These are phyloP conservation scores for Acestrorhynchus altus DNA, from an alignment of 2,797 vertebrate species.

Conservation along the genomic window DNA sequence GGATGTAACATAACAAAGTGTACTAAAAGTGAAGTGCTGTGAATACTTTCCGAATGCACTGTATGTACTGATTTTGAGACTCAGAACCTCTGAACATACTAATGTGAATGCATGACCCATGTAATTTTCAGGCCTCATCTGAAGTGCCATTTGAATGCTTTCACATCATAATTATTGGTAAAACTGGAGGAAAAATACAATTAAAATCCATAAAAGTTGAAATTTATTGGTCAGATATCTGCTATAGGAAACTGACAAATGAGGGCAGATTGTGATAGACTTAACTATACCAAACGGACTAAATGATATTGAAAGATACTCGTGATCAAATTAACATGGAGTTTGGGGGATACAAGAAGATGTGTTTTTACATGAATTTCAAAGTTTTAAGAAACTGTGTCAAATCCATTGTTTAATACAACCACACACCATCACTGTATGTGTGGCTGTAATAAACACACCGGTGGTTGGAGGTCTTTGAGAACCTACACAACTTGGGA, in stretches of 20 bases:
- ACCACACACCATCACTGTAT: neutral
- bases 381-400: neutral
- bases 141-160: too few species aligned
- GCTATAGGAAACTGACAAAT: neutral
- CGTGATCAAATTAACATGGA: neutral
- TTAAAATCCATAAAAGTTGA: neutral
- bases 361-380: neutral
- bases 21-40: too few species aligned
- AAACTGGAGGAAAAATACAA: too few species aligned
- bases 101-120: too few species aligned
- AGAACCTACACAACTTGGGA: neutral
- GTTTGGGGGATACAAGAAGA: neutral
- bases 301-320: neutral
- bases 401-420: constrained; percentile 3
- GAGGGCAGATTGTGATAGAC: neutral
- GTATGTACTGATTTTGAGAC: too few species aligned
- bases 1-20: too few species aligned
- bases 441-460: too few species aligned
- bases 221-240: neutral
- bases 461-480: neutral
- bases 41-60: too few species aligned
- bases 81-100: too few species aligned
- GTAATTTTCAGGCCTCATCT: too few species aligned
- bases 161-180: too few species aligned
- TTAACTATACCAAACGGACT: neutral